phyloP scores from a whole-genome alignment of 2,113 vertebrate genomes.

The Chloroceryle aenea region DNA sequence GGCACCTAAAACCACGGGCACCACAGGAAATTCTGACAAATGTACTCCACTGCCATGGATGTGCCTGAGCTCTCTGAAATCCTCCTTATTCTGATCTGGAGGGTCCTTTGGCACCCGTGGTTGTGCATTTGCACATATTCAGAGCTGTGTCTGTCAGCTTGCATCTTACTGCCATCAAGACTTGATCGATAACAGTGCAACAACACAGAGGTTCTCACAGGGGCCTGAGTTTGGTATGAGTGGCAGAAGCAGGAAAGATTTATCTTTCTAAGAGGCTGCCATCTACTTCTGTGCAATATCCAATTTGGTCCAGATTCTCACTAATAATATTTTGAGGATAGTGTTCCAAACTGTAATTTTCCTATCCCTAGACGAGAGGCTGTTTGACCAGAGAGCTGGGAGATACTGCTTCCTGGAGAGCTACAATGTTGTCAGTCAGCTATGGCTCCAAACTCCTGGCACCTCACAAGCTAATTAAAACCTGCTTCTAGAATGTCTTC shows the following conservation, averaged over 20 bases:
- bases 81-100: not conserved
- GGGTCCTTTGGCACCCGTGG: not conserved
- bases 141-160: not conserved
- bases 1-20: not conserved
- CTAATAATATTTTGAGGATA: not conserved
- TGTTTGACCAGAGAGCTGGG: not conserved
- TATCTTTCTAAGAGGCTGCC: not conserved
- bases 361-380: not conserved
- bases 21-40: not conserved
- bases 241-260: accelerated
- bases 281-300: not conserved
- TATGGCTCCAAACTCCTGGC: not conserved
- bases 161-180: not conserved
- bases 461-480: not conserved
- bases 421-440: not conserved
- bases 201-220: accelerated
- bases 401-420: not conserved
- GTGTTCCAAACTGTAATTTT: not conserved
- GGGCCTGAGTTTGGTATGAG: not conserved
- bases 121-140: not conserved
- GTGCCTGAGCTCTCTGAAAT: not conserved
- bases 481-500: not conserved
- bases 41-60: not conserved
- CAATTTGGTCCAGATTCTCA: not conserved
- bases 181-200: not conserved